These are phyloP conservation scores for Ginglymostoma cirratum DNA, from an alignment of 2,113 vertebrate genomes.

Conservation along the genomic window DNA sequence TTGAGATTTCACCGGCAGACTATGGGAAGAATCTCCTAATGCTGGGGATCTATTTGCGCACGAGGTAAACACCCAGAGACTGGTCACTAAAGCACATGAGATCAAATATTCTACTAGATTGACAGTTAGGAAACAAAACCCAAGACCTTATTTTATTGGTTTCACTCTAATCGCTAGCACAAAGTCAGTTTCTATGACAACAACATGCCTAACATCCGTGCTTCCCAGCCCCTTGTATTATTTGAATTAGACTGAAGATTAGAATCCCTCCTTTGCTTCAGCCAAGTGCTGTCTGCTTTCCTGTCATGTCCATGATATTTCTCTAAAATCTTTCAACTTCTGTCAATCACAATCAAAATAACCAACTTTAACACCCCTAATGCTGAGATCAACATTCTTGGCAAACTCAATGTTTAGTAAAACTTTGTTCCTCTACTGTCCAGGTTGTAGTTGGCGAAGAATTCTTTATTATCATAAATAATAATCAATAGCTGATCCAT, in stretches of 20 bases:
- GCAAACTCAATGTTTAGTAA: neutral
- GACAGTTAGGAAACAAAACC: neutral
- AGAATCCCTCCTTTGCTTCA: neutral
- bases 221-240: neutral
- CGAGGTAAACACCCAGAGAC: neutral
- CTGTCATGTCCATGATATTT: neutral
- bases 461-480: neutral
- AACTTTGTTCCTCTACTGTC: neutral
- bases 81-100: neutral
- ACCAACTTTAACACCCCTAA: neutral
- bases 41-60: neutral
- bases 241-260: neutral
- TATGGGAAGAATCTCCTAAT: neutral
- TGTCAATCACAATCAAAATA: neutral
- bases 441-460: neutral
- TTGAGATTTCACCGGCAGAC: neutral
- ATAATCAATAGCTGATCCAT: neutral
- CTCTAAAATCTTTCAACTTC: neutral
- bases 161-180: neutral
- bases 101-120: slow-evolving; percentile 2
- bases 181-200: slow-evolving; percentile 1
- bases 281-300: neutral
- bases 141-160: neutral
- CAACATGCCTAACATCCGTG: neutral
- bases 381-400: neutral